Base-by-base conservation (phyloP, 2,888 invertebrate species). In the Drosophila imparisetae region DNA sequence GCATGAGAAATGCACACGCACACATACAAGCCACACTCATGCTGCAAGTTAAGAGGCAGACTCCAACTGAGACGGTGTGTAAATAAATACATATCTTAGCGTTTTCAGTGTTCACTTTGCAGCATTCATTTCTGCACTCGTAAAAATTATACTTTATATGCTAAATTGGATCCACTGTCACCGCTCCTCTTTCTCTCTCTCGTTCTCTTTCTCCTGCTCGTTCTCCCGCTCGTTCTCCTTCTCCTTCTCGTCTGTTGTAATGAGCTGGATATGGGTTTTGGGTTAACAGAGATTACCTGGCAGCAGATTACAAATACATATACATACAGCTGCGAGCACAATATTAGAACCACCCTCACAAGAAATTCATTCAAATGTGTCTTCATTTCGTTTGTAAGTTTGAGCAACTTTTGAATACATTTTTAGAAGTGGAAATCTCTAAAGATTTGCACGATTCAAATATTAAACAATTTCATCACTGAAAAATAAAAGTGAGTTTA, bases 71-170 rank as follows among this genome's bases (percentile, higher is more conserved):
- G 69, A 54, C 65, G 63, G 57, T 65, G 76, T 45, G 45, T 45
- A 45, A 45, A 45, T 66, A 69, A 65, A 69, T 71, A 63, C 63
- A 63, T 63, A 81, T 73, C 76, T 82, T 67, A 55, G 66, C 67
- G 65, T 69, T 69, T 80, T 68, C 60, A 83, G 66, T 70, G 58
- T 64, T 66, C 38, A 69, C 62, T 67, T 74, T 60, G 52, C 63
- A 42, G n/a, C 50, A 45, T 21, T 52, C 32, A 42, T 45, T 21
- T 27, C 53, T 60, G 64, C 69, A 89, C 77, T 85, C 88, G 83
- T 89, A 85, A 89, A 89, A 89, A 72, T 66, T 67, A 75, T 74
- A 88, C 60, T 88, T 85, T 88, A 85, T 89, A 62, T 74, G 45
- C 55, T 59, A 49, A 69, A 66, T 70, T 70, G 70, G 54, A 40